Percentiles rank a stretch among this genome's conserved stretches.
Conservation (phyloP, 2,113 vertebrate genomes). For the Hemichromis elongatus region DNA sequence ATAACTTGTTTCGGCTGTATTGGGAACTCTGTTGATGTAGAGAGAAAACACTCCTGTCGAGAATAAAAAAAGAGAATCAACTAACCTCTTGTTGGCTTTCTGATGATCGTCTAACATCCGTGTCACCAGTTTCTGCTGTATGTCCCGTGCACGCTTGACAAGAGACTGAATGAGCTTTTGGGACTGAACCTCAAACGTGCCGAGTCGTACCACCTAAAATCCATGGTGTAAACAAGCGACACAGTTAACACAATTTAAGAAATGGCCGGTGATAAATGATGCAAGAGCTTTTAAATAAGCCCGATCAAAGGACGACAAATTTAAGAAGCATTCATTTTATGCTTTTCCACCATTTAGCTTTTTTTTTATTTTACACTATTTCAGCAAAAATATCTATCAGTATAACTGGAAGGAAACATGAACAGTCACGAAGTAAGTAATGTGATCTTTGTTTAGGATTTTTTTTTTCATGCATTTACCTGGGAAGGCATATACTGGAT, state of each 20-base stretch:
- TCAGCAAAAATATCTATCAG: background rate
- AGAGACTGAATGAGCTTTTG: constrained; percentile 78
- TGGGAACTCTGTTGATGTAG: background rate
- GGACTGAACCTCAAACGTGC: constrained; percentile 86
- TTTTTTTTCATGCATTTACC: constrained; percentile 56
- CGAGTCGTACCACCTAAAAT: constrained; percentile 75
- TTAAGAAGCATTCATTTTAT: background rate
- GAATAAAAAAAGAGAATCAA: background rate
- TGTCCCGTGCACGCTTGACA: constrained; percentile 70
- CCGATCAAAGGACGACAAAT: background rate
- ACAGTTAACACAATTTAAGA: background rate
- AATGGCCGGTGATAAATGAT: background rate
- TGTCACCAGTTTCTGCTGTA: constrained; percentile 73
- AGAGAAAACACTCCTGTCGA: background rate
- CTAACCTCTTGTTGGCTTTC: constrained; percentile 68
- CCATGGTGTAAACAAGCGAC: background rate
- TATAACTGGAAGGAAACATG: background rate
- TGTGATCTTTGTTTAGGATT: background rate
- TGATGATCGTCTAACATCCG: constrained; percentile 78
- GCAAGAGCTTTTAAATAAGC: background rate
- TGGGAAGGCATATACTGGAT: constrained; percentile 77
- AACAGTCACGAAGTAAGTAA: background rate
- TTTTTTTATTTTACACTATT: background rate
- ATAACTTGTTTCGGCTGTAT: background rate
- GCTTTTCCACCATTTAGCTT: background rate